Percentiles rank a stretch among this genome's conserved stretches.
Evolutionary conservation across 2,888 invertebrate species (phyloP).

Genomic region (Lithophane ornitopus): DNA sequence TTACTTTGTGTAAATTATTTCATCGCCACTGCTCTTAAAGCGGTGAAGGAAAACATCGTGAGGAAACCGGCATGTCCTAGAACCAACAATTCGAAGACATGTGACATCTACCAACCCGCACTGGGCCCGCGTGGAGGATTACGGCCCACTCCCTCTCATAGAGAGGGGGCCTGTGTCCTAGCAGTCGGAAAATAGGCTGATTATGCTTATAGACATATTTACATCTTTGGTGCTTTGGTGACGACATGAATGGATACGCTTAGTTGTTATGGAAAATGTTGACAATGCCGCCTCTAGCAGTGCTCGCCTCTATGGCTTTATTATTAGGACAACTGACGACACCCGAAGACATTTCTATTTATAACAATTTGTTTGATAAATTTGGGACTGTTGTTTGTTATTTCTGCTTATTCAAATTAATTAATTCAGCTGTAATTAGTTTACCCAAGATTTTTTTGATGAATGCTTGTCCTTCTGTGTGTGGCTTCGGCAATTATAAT

Average conservation of each 20-base stretch:
- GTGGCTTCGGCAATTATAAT: not conserved
- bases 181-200: too few species aligned
- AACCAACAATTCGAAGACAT: too few species aligned
- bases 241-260: not conserved
- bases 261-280: not conserved
- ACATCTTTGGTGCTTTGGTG: too few species aligned
- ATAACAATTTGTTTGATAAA: constrained; percentile 1
- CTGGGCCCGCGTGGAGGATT: too few species aligned
- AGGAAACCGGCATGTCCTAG: too few species aligned
- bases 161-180: too few species aligned
- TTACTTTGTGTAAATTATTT: too few species aligned
- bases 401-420: not conserved
- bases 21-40: too few species aligned
- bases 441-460: not conserved
- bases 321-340: not conserved
- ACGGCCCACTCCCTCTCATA: too few species aligned
- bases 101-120: too few species aligned
- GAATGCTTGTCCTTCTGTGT: not conserved
- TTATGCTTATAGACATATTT: too few species aligned
- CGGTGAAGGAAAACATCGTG: too few species aligned
- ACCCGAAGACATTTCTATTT: not conserved
- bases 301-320: not conserved
- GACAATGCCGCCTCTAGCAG: not conserved
- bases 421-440: not conserved
- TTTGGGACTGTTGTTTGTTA: not conserved